Conservation (phyloP, 2,113 vertebrate species). For the Lepus americanus region DNA sequence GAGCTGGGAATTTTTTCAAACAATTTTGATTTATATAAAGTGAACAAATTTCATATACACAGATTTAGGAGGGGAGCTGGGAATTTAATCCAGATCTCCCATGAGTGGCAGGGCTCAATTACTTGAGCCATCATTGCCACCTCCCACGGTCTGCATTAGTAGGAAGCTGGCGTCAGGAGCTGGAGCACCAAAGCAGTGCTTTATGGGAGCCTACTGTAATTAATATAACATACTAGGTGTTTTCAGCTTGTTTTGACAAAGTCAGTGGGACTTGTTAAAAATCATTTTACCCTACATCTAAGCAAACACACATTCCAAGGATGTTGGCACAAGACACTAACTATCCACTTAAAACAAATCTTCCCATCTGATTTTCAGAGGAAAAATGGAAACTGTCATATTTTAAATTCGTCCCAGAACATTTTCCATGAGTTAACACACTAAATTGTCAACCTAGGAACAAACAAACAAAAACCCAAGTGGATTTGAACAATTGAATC, state of each 20-base stretch:
- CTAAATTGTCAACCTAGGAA: slow-evolving; percentile 84
- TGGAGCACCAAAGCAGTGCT: background rate
- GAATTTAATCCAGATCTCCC: no score
- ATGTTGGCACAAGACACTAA: slow-evolving; percentile 83
- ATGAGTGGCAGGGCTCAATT: no score
- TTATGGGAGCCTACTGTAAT: background rate
- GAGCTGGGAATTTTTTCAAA: no score
- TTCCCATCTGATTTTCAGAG: slow-evolving; percentile 86
- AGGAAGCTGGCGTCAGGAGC: no score
- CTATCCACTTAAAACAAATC: slow-evolving; percentile 86
- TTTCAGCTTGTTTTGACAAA: slow-evolving; percentile 55
- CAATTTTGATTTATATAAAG: no score
- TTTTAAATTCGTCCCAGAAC: slow-evolving; percentile 89
- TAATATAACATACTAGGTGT: background rate
- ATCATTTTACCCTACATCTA: slow-evolving; percentile 78
- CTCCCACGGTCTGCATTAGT: no score
- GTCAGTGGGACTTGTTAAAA: slow-evolving; percentile 78
- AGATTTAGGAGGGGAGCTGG: no score
- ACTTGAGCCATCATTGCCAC: no score
- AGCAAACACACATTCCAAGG: slow-evolving; percentile 86
- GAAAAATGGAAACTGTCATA: slow-evolving; percentile 89
- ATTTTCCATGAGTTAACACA: slow-evolving; percentile 88
- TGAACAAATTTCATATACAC: no score
- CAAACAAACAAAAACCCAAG: slow-evolving; percentile 83
- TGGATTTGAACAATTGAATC: slow-evolving; percentile 78